Base-by-base conservation (phyloP, 2,797 vertebrate species). In the Merluccius polli region DNA sequence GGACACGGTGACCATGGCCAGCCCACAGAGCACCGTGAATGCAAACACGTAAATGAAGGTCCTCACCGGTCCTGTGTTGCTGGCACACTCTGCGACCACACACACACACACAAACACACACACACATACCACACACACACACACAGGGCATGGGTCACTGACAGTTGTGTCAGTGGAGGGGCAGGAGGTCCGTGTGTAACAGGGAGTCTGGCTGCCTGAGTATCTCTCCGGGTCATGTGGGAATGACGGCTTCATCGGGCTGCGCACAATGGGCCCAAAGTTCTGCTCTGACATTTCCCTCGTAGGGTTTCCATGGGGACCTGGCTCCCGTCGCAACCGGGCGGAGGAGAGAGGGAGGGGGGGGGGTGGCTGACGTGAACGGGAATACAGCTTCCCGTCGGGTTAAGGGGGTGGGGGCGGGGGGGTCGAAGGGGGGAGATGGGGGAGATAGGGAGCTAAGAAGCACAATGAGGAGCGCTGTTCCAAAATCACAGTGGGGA, bases 31-130 rank as follows among this genome's bases (percentile, higher is more conserved):
- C 90, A 98, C 92, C 0, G 98, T 99, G 80, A 98, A 91, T 73
- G 95, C 95, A 81, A 95, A 97, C 81, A 96, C 95, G 71, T 96
- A 94, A 86, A 96, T 94, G 94, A 99, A 99, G 48, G 96, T 96
- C 86, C 95, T 95, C n/a, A 98, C 90, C 84, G 95, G 92, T 75
- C 92, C 93, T 72, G 93, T 87, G 80, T 90, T 84, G 84, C 94
- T 88, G 93, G 93, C 82, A 91, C 91, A 91, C 93, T 97, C 92
- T 96, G 96, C 94, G 90, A 78, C 87, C 65, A 75, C 33, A 79
- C 30, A 71, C 76, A 75, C 13, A 67, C 30, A 76, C 75, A 52
- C 41, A 70, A 65, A 35, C 29, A 44, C 44, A 73, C 48, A 77
- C 65, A 24, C 48, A 52, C 32, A 69, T 29, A 38, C 35, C 33